These are phyloP conservation scores for Thalassarche chlororhynchos DNA, from an alignment of 2,113 vertebrate genomes.

Conservation along the genomic window DNA sequence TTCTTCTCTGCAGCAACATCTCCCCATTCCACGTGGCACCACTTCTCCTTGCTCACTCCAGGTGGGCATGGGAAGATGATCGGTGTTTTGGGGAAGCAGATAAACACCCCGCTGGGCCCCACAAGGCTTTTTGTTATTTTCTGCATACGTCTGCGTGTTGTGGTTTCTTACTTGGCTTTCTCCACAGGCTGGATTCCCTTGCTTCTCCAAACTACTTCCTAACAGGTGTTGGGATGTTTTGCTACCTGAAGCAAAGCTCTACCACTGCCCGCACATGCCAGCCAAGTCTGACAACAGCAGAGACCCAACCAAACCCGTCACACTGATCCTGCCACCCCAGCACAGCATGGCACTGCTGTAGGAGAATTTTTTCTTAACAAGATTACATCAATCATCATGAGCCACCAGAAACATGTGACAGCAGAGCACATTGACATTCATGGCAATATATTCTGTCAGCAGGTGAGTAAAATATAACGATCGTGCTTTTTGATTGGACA, in stretches of 20 bases:
- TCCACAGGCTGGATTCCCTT: not conserved
- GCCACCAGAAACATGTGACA: not conserved
- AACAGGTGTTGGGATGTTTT: not conserved
- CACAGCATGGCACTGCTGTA: rapidly evolving
- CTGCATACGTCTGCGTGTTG: not conserved
- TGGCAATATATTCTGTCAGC: not conserved
- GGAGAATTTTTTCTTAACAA: not conserved
- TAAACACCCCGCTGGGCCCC: not conserved
- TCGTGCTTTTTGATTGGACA: not conserved
- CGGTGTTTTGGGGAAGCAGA: not conserved
- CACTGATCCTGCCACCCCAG: not conserved
- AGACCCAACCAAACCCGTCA: not conserved
- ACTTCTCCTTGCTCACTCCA: not conserved
- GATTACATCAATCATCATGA: not conserved
- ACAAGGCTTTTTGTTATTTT: not conserved
- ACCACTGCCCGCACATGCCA: not conserved
- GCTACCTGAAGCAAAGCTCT: not conserved
- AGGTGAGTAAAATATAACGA: not conserved
- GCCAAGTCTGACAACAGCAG: not conserved
- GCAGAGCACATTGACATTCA: not conserved
- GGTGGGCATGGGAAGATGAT: not conserved
- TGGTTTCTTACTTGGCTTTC: not conserved
- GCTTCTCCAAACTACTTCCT: not conserved
- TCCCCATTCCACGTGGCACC: rapidly evolving
- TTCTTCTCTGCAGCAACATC: not conserved